Percentiles rank a stretch among this genome's conserved stretches.
These are phyloP conservation scores for Lobophora halterata DNA, from an alignment of 2,888 invertebrate genomes.

Conservation along the genomic window DNA sequence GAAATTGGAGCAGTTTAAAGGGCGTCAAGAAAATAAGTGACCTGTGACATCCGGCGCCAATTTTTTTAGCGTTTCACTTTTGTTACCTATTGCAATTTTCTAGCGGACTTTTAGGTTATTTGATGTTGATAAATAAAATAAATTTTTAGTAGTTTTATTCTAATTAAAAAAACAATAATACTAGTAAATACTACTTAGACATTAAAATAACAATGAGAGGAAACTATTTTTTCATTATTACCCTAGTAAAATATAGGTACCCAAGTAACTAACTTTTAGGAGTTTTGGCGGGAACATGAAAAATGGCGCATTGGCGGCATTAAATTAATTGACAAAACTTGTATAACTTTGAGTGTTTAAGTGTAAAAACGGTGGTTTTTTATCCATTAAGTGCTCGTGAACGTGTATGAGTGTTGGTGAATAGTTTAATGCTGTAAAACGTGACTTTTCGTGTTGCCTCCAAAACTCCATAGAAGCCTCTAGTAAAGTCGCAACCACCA, in stretches of 20 bases:
- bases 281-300: not conserved
- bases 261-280: not conserved
- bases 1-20: constrained; percentile 7
- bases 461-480: no score
- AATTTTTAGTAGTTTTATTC: no score
- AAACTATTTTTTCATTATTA: no score
- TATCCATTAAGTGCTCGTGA: no score
- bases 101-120: constrained; percentile 11
- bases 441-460: no score
- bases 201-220: no score
- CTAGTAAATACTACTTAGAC: no score
- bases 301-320: not conserved
- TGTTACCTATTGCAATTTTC: not conserved
- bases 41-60: constrained; percentile 70
- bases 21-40: constrained; percentile 45
- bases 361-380: constrained; percentile 64
- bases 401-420: no score
- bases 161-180: no score
- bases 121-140: constrained; percentile 3
- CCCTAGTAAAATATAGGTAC: no score
- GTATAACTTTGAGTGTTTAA: constrained; percentile 35
- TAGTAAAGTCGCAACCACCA: no score
- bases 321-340: not conserved
- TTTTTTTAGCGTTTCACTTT: constrained; percentile 47
- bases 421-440: no score